phyloP scores from a whole-genome alignment of 1,140 invertebrate genomes.

The Musca vetustissima region DNA sequence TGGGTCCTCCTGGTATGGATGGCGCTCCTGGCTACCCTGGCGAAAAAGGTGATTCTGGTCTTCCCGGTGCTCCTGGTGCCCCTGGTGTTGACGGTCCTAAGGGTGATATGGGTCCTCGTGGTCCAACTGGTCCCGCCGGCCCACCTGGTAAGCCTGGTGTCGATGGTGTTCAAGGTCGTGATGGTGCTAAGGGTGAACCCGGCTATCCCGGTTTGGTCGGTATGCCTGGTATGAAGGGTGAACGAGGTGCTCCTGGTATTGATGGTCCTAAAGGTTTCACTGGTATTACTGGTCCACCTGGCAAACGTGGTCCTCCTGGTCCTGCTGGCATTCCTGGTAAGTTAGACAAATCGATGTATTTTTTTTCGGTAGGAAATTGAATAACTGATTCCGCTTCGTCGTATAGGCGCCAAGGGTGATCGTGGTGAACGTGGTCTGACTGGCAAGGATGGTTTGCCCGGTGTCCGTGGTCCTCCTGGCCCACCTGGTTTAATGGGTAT shows the following conservation, averaged over 20 bases:
- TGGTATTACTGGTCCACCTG: slow-evolving; percentile 61
- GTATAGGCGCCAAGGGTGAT: slow-evolving; percentile 59
- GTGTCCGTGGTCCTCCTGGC: slow-evolving; percentile 58
- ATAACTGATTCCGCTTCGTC: no score
- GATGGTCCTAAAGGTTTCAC: slow-evolving; percentile 56
- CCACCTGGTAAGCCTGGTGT: slow-evolving; percentile 35
- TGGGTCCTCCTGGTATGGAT: slow-evolving; percentile 61
- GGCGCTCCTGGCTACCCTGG: slow-evolving; percentile 64
- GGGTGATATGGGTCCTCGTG: slow-evolving; percentile 65
- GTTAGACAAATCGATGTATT: no score
- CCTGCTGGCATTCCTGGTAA: slow-evolving; percentile 55
- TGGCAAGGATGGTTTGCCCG: slow-evolving; percentile 60
- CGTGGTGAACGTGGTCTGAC: slow-evolving; percentile 60
- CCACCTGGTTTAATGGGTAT: slow-evolving; percentile 54
- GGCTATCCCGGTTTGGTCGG: slow-evolving; percentile 52
- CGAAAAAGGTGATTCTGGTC: slow-evolving; percentile 66
- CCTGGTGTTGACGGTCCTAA: slow-evolving; percentile 73
- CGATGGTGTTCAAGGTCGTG: slow-evolving; percentile 41
- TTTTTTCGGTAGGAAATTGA: no score
- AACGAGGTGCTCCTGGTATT: slow-evolving; percentile 45
- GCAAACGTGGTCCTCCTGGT: slow-evolving; percentile 58
- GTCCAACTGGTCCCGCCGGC: slow-evolving; percentile 65
- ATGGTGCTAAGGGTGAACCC: slow-evolving; percentile 55
- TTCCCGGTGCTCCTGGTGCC: slow-evolving; percentile 66
- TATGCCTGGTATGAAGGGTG: slow-evolving; percentile 52